Conservation (phyloP, 2,113 vertebrate genomes). For the Propithecus coquereli region DNA sequence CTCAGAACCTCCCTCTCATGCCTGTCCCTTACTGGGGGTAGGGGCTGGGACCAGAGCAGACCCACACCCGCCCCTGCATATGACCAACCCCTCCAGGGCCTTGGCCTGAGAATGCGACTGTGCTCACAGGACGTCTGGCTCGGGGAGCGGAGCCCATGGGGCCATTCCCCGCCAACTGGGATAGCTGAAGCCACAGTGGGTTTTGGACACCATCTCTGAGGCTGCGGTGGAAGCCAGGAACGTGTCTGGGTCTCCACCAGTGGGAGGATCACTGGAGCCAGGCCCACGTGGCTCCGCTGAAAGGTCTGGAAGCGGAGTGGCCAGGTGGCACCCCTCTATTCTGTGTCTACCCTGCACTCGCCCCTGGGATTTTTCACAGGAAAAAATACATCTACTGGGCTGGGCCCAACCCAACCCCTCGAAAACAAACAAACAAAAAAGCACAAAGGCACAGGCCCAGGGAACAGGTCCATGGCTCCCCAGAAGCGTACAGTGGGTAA, state of each 20-base stretch:
- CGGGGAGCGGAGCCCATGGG: not conserved
- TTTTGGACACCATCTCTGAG: not conserved
- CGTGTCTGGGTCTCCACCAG: not conserved
- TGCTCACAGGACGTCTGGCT: not conserved
- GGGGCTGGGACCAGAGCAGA: not conserved
- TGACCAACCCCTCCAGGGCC: not conserved
- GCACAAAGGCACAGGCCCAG: not conserved
- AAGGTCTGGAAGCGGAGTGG: not conserved
- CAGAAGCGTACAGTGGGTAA: accelerated
- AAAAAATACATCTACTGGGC: not conserved
- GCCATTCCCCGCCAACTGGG: not conserved
- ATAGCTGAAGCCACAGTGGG: not conserved
- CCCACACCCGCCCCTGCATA: not conserved
- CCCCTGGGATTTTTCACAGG: not conserved
- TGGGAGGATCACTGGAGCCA: not conserved
- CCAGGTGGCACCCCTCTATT: not conserved
- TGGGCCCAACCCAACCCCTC: not conserved
- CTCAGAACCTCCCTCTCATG: accelerated
- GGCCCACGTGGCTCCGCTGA: not conserved
- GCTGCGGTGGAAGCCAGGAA: not conserved
- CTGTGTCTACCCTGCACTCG: not conserved
- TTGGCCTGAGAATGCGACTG: not conserved
- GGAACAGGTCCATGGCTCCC: not conserved
- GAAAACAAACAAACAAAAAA: not conserved
- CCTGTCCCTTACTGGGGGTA: no score